Evolutionary conservation across 2,888 invertebrate species (phyloP).

Genomic region (Cataglyphis altisquamis): DNA sequence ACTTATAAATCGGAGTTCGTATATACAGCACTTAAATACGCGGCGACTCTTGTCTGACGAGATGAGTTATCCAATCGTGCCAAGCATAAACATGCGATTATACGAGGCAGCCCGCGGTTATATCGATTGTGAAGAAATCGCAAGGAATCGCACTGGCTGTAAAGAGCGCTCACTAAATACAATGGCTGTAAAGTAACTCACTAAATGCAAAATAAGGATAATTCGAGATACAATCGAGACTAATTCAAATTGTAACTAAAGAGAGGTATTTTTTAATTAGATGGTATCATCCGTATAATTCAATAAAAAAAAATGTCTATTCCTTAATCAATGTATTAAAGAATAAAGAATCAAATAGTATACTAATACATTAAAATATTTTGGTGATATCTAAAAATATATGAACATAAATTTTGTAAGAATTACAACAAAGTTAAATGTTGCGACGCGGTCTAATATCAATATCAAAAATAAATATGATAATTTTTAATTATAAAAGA

Average conservation of each 20-base stretch:
- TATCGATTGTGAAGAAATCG: slow-evolving; percentile 36
- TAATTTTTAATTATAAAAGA: neutral
- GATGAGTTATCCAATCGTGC: slow-evolving; percentile 77
- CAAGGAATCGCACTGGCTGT: slow-evolving; percentile 60
- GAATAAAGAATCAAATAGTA: neutral
- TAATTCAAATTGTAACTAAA: slow-evolving; percentile 37
- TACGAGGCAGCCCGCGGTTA: slow-evolving; percentile 64
- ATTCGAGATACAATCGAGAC: slow-evolving; percentile 42
- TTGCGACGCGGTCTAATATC: neutral
- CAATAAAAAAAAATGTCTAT: neutral
- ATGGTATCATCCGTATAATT: neutral
- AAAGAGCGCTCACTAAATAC: slow-evolving; percentile 59
- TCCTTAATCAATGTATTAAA: neutral
- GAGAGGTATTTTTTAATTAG: neutral
- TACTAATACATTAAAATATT: neutral
- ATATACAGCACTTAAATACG: slow-evolving; percentile 63
- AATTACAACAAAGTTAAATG: neutral
- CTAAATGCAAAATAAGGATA: slow-evolving; percentile 25
- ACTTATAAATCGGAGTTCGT: slow-evolving; percentile 76
- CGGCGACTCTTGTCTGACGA: slow-evolving; percentile 73
- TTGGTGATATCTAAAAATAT: neutral
- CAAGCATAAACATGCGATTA: slow-evolving; percentile 74
- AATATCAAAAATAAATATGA: neutral
- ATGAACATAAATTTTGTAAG: neutral
- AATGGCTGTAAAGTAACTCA: neutral